Evolutionary conservation across 2,888 invertebrate genomes (phyloP), one percentile per base, ranked within the genome.

Genomic region (Adelphocoris suturalis): DNA sequence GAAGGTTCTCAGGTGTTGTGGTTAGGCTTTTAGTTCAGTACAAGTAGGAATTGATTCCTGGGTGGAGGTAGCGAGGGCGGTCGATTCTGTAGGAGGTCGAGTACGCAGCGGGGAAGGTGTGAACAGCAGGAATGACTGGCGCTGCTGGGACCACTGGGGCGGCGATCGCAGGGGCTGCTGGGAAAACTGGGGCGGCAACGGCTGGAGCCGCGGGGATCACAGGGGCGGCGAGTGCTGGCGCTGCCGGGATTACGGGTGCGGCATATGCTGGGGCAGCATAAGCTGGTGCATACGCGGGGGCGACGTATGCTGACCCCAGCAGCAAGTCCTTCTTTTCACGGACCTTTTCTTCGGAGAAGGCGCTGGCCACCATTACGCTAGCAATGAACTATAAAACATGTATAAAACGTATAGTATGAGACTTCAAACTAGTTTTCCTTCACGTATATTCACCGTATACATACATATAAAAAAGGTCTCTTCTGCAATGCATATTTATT

Each of bases 321-420:
- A 90, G 23, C n/a, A 91, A 88, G 48, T 91, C 90, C 82, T 91
- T 91, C 86, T 91, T 91, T n/a, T 75, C 88, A 23, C 91, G 75
- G 52, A 78, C 7, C 9, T n/a, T 19, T 0, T 19, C 19, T 78
- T 80, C 90, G 19, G 91, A 90, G 19, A 91, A 80, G 75, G 90
- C 90, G 86, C 85, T 78, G 55, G 90, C 89, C 23, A 90, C 78
- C 47, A 90, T 19, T n/a, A 80, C 12, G 19, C 27, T n/a, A 61
- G 78, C 48, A 28, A 89, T 47, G 57, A 82, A 19, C 82, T 82
- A 48, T 9, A 82, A 48, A 0, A 48, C 7, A 46, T 14, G 37
- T 37, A 37, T 37, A 7, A 37, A 37, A 37, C 7, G 7, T 7
- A 37, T 37, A 37, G 37, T 37, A 7, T 7, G 37, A 37, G 37